Evolutionary conservation across 1,140 invertebrate genomes (phyloP).

Genomic region (Brachionus koreanus): DNA sequence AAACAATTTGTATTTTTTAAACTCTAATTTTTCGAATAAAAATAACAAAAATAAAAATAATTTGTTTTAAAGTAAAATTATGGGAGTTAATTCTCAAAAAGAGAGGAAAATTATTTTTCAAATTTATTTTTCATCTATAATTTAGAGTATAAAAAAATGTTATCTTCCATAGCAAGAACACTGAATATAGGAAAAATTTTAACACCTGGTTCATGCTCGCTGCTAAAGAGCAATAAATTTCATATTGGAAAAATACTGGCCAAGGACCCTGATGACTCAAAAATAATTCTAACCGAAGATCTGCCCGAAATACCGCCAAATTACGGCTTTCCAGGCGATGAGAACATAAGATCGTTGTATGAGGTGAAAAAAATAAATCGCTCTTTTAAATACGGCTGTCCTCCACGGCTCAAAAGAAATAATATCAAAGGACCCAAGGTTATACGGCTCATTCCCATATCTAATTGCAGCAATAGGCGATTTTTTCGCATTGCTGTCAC

Average conservation of each 20-base stretch:
- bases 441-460: slow-evolving; percentile 25
- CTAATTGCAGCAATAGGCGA: slow-evolving; percentile 27
- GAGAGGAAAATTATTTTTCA: not conserved
- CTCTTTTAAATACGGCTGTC: slow-evolving; percentile 40
- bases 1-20: slow-evolving; percentile 25
- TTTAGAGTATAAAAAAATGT: too few relatives aligned
- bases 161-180: not conserved
- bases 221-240: not conserved
- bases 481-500: slow-evolving; percentile 40
- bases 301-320: slow-evolving; percentile 23
- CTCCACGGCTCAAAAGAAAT: not conserved
- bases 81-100: not conserved
- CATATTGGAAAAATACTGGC: not conserved
- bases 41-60: not conserved
- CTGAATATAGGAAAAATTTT: not conserved
- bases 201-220: not conserved
- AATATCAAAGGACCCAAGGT: not conserved
- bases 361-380: slow-evolving; percentile 42
- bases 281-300: slow-evolving; percentile 11
- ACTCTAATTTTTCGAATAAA: not conserved
- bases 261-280: not conserved
- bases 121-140: not conserved
- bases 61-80: not conserved
- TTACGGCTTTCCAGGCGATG: slow-evolving; percentile 31
- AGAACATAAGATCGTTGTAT: slow-evolving; percentile 7